phyloP scores from a whole-genome alignment of 2,113 vertebrate genomes.

The Prionailurus viverrinus region DNA sequence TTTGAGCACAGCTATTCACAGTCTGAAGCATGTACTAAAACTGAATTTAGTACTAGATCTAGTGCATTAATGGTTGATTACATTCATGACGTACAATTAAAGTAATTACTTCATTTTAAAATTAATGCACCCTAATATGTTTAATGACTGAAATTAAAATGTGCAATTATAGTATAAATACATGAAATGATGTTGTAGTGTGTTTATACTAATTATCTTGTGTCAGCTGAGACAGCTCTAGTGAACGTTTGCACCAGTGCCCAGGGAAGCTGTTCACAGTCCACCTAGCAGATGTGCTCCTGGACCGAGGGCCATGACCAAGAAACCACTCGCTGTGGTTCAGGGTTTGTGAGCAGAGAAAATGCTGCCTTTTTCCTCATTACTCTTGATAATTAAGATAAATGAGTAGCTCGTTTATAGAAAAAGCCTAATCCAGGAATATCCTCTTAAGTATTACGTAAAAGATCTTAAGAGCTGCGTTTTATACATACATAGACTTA shows the following conservation, averaged over 20 bases:
- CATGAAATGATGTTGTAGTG: slow-evolving; percentile 60
- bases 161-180: slow-evolving; percentile 72
- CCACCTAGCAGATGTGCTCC: not conserved
- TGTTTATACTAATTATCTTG: slow-evolving; percentile 66
- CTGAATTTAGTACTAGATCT: not conserved
- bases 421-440: not conserved
- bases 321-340: not conserved
- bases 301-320: not conserved
- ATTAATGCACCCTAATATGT: slow-evolving; percentile 72
- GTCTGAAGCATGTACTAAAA: not conserved
- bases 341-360: not conserved
- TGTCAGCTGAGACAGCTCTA: slow-evolving; percentile 49
- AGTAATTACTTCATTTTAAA: slow-evolving; percentile 75
- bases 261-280: not conserved
- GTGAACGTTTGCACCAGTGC: not conserved
- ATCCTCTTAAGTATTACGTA: not conserved
- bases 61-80: slow-evolving; percentile 58
- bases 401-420: not conserved
- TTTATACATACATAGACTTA: not conserved
- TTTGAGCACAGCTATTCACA: not conserved
- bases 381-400: not conserved
- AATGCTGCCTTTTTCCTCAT: not conserved
- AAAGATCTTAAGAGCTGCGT: not conserved
- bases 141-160: slow-evolving; percentile 81
- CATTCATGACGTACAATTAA: slow-evolving; percentile 73